These are phyloP conservation scores for Siphamia tubifer DNA, from an alignment of 2,113 vertebrate genomes.

Conservation along the genomic window DNA sequence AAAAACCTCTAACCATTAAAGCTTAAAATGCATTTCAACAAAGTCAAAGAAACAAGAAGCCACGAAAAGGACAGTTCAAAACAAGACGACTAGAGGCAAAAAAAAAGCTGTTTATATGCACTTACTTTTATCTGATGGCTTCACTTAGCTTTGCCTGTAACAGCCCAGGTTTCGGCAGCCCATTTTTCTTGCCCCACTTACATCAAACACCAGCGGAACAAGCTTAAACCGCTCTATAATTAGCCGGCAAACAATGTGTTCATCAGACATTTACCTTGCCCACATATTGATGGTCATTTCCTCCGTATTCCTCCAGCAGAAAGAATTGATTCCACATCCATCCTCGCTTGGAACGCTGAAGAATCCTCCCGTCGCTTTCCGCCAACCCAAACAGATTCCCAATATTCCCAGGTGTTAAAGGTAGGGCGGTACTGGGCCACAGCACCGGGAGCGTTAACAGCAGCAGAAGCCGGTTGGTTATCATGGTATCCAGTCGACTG, in stretches of 20 bases:
- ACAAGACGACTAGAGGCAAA: background rate
- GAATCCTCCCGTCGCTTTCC: constrained; percentile 79
- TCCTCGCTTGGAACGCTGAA: constrained; percentile 91
- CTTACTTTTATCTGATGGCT: constrained; percentile 28
- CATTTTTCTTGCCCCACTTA: constrained; percentile 58
- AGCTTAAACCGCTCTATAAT: constrained; percentile 49
- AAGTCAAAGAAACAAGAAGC: background rate
- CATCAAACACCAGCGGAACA: constrained; percentile 40
- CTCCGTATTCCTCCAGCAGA: constrained; percentile 94
- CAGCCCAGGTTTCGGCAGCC: constrained; percentile 36
- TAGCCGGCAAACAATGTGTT: constrained; percentile 28
- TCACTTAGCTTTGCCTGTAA: constrained; percentile 43
- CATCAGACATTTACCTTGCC: constrained; percentile 91
- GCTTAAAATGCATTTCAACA: background rate
- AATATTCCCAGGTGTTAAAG: constrained; percentile 72
- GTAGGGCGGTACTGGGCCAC: constrained; percentile 64
- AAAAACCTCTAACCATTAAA: background rate
- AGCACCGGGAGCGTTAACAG: constrained; percentile 68
- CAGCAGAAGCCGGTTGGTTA: constrained; percentile 66
- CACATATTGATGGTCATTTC: constrained; percentile 94
- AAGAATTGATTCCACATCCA: constrained; percentile 99
- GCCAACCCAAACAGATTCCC: constrained; percentile 68
- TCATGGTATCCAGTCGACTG: constrained; percentile 77
- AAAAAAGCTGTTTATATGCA: background rate
- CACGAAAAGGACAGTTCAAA: background rate